A percentile compares a stretch with the other conserved stretches of the same genome.
phyloP scores from a whole-genome alignment of 2,888 invertebrate genomes.

The Abscondita cerata region DNA sequence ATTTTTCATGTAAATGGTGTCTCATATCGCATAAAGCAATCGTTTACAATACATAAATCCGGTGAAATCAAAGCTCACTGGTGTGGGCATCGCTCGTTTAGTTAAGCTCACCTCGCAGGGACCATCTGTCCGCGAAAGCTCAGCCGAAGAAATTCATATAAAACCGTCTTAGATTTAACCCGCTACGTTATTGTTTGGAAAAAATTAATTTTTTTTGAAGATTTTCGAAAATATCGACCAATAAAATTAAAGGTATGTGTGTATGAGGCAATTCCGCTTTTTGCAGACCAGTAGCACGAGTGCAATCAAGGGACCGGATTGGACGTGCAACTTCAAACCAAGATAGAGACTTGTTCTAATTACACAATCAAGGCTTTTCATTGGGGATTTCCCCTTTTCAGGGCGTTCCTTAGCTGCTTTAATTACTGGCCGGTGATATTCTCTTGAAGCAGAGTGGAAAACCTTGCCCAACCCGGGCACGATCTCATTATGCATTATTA shows the following conservation, averaged over 20 bases:
- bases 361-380: conserved; percentile 57
- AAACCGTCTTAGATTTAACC: conserved; percentile 7
- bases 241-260: conserved; percentile 26
- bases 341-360: conserved; percentile 57
- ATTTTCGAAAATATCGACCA: conserved; percentile 18
- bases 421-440: conserved; percentile 52
- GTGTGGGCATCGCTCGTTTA: conserved; percentile 52
- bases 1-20: conserved; percentile 63
- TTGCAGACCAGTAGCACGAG: conserved; percentile 50
- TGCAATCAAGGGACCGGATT: conserved; percentile 52
- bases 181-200: neutral
- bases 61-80: conserved; percentile 59
- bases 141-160: conserved; percentile 25
- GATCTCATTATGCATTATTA: conserved; percentile 10
- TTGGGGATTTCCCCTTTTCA: conserved; percentile 50
- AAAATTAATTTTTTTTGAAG: conserved; percentile 10
- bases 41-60: conserved; percentile 63
- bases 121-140: conserved; percentile 51
- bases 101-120: conserved; percentile 54
- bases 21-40: conserved; percentile 62
- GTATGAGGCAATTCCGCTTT: conserved; percentile 23
- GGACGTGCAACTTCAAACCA: conserved; percentile 49
- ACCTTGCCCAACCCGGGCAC: conserved; percentile 21
- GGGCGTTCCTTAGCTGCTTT: conserved; percentile 54
- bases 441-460: conserved; percentile 26